phyloP scores from a whole-genome alignment of 2,797 vertebrate species.

The Melanotaenia trifasciata region DNA sequence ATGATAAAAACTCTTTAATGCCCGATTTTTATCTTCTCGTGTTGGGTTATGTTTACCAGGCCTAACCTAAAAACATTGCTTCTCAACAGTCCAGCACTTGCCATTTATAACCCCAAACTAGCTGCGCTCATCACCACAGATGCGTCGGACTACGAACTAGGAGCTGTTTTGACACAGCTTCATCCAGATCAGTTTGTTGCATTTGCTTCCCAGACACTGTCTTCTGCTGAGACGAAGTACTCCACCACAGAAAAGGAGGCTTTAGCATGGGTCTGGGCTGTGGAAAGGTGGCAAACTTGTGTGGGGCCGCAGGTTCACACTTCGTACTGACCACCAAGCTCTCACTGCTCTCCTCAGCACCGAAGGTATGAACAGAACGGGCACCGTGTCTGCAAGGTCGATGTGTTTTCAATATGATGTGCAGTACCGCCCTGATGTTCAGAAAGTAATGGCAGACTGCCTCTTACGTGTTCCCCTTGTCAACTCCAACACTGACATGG shows the following conservation, averaged over 20 bases:
- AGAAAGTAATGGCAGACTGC: neutral
- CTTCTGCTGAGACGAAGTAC: neutral
- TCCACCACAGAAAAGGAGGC: neutral
- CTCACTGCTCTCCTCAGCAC: neutral
- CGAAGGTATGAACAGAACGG: conserved; percentile 12
- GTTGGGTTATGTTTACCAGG: too few species aligned
- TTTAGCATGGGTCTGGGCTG: neutral
- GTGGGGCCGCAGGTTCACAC: conserved; percentile 10
- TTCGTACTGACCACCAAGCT: conserved; percentile 7
- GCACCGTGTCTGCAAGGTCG: neutral
- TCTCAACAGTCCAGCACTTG: too few species aligned
- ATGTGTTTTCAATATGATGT: conserved; percentile 6
- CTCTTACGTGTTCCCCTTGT: neutral
- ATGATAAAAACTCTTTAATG: too few species aligned
- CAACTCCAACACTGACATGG: too few species aligned
- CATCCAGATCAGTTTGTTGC: neutral
- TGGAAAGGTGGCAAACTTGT: neutral
- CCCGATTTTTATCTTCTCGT: too few species aligned
- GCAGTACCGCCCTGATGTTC: neutral
- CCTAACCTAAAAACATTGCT: too few species aligned
- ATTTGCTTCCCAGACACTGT: neutral
- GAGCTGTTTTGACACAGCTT: too few species aligned
- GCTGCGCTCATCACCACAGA: too few species aligned
- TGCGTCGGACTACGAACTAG: too few species aligned
- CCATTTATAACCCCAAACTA: too few species aligned